phyloP scores from a whole-genome alignment of 2,797 vertebrate genomes.

The Crocidura indochinensis region DNA sequence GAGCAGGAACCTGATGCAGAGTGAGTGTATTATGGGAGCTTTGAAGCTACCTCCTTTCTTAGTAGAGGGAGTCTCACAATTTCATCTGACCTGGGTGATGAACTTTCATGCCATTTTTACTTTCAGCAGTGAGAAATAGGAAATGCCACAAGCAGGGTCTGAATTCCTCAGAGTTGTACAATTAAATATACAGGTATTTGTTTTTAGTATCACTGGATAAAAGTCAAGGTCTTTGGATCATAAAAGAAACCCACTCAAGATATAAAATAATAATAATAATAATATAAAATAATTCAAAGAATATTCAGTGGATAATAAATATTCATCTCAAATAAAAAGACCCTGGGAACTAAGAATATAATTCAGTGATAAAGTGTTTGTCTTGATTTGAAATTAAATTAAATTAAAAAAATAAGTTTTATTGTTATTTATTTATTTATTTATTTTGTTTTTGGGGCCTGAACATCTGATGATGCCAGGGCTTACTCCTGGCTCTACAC shows the following conservation, averaged over 20 bases:
- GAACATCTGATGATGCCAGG: no score
- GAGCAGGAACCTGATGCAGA: constrained; percentile 15
- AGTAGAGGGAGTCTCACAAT: neutral
- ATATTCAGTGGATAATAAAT: no score
- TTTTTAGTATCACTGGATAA: neutral
- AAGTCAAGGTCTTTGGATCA: neutral
- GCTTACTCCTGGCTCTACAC: no score
- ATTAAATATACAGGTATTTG: neutral
- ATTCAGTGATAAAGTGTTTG: no score
- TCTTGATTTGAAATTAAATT: no score
- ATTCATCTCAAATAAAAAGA: no score
- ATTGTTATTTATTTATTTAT: no score
- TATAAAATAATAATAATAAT: no score
- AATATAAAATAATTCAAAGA: no score
- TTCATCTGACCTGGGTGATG: neutral
- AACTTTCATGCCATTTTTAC: neutral
- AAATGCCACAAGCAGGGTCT: neutral
- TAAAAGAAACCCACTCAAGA: neutral
- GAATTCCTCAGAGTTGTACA: neutral
- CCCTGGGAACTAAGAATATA: neutral
- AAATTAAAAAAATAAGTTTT: no score
- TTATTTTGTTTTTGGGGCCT: no score
- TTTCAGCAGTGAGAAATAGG: neutral
- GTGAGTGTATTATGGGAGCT: neutral
- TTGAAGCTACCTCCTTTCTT: neutral